Base-by-base conservation (phyloP, 92 coral and sea anemone species). In the Zoanthus solanderi region DNA sequence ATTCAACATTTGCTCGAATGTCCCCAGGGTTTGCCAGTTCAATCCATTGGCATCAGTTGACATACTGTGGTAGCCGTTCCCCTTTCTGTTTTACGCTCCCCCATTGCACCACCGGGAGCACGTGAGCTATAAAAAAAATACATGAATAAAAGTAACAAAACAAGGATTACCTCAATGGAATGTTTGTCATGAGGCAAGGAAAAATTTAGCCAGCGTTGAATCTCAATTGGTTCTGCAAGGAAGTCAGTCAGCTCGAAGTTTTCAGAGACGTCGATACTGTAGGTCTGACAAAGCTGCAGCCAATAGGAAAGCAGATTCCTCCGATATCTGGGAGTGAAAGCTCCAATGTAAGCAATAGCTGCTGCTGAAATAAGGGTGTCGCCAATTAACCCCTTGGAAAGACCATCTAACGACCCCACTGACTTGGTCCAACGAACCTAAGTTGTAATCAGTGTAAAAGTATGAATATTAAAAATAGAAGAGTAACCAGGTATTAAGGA, bases 351-450 rank as follows among this genome's bases (percentile, higher is more conserved):
- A 0, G 97, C 94, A 65, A 94, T 84, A 16, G 97, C 94, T 7
- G 98, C 99, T 10, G 96, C 92, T 0, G 98, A 91, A 17, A 97
- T 92, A 42, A 94, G 90, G 0, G 99, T 94, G 83, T 94, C 98
- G 4, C 99, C 99, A 2, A 97, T 76, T 72, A 97, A 75, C 17
- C 97, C 97, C 18, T 80, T 83, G 44, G 94, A 84, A 44, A 72
- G 88, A 46, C 89, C 90, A 17, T 84, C 94, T 54, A 95, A 90
- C 17, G 88, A 78, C 60, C 83, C 89, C 32, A 96, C 90, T 31
- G 96, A 91, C 57, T 89, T 87, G 65, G 90, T 86, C 99, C 99
- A 97, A 12, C 99, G 99, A 50, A 92, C 94, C 98, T 94, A 82
- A 2, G 8, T 28, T 75, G 57, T 23, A 23, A 66, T 50, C 56